Evolutionary conservation across 1,140 invertebrate species (phyloP), one percentile per base, ranked within the genome.

Genomic region (Bombus superbus): DNA sequence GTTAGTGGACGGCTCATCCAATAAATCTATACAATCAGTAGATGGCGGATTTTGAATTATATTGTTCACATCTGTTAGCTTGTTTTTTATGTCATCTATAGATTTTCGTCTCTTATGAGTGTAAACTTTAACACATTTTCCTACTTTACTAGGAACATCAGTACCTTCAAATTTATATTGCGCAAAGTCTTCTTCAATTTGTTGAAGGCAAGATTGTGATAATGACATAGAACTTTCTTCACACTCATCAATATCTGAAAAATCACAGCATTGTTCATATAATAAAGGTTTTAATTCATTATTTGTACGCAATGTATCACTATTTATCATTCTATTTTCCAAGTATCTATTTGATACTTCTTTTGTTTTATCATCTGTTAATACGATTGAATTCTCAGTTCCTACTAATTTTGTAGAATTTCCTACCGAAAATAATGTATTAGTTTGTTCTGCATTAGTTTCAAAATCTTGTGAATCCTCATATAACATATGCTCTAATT

Each of bases 41-140:
- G 92, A 88, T 15, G 90, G 82, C 44, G 90, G 86, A 73, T 93
- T 89, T 32, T 91, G 90, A 73, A 92, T 71, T 22, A 86, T 38
- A 68, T 90, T 91, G 77, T 92, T 91, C 18, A 92, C 62, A 64
- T 83, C 78, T 68, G 83, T 86, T 69, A 88, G 88, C 35, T 87
- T 91, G 84, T 76, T 87, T 35, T 88, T 90, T 38, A 86, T 79
- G 81, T 91, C 90, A 25, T 91, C 89, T 15, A 84, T 69, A 25
- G 86, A 89, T 73, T 90, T 92, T 22, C 93, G 92, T 78, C 92
- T 94, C 73, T 95, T 95, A 62, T 94, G 94, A 35, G 93, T 93
- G 71, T 95, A 95, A 18, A 94, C 94, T 78, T 93, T 92, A 53
- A 93, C 91, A 87, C 93, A 95, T 82, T 94, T 94, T 22, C 94